A percentile compares a stretch with the other conserved stretches of the same genome.
Conservation (phyloP, 1,140 invertebrate species). For the Ostrea edulis region DNA sequence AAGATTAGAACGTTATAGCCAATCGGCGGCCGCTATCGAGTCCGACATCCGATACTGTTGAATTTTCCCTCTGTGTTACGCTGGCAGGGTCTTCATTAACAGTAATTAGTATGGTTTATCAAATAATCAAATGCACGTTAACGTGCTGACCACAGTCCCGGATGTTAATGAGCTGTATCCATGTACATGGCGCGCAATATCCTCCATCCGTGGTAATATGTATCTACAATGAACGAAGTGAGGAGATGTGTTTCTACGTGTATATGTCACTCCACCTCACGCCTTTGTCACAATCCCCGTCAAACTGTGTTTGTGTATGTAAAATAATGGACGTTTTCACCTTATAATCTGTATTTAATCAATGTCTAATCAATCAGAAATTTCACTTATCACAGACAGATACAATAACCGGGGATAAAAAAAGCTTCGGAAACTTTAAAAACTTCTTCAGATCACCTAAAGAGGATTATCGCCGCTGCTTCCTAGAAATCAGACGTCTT, state of each 20-base stretch:
- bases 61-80: background rate
- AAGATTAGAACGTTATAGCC: background rate
- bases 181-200: background rate
- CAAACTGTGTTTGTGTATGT: too few species aligned
- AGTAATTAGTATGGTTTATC: background rate
- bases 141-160: background rate
- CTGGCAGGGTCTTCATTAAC: background rate
- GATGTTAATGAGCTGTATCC: background rate
- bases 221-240: too few species aligned
- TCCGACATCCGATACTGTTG: background rate
- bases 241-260: too few species aligned
- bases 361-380: constrained; percentile 12
- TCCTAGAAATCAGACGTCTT: constrained; percentile 9
- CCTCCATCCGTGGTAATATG: background rate
- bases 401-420: background rate
- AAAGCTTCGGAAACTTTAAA: constrained; percentile 11
- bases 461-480: background rate
- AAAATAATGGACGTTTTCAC: too few species aligned
- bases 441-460: background rate
- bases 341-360: background rate
- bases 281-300: too few species aligned
- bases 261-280: too few species aligned
- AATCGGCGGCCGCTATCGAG: background rate
- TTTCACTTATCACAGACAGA: background rate
- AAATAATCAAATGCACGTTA: background rate